Evolutionary conservation across 2,113 vertebrate genomes (phyloP).

Genomic region (Hirundichthys speculiger): DNA sequence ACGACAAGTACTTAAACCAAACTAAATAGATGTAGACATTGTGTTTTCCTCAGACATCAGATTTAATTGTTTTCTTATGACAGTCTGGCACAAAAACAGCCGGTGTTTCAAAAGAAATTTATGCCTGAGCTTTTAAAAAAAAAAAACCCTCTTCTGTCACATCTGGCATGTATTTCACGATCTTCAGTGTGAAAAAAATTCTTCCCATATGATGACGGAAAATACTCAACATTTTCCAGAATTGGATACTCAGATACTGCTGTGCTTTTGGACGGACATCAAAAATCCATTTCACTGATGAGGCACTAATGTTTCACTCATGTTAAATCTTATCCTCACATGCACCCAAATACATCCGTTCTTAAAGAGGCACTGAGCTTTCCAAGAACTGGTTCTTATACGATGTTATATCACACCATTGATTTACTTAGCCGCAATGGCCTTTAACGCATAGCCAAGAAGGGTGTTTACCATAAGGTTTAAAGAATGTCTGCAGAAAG

Average conservation of each 20-base stretch:
- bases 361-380: neutral
- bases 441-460: neutral
- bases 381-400: neutral
- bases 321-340: too few species aligned
- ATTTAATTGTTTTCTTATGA: slow-evolving; percentile 7
- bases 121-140: neutral
- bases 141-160: too few species aligned
- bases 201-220: too few species aligned
- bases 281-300: too few species aligned
- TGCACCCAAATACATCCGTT: too few species aligned
- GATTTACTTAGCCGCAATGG: neutral
- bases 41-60: slow-evolving; percentile 1
- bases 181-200: neutral
- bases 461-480: slow-evolving; percentile 2
- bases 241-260: slow-evolving; percentile 24
- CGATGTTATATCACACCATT: neutral
- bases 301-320: too few species aligned
- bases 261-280: too few species aligned
- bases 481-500: slow-evolving; percentile 10
- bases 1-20: neutral
- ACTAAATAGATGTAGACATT: neutral
- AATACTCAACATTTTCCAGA: neutral
- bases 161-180: neutral
- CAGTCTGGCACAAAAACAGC: neutral
- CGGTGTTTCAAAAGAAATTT: slow-evolving; percentile 8